phyloP scores from a whole-genome alignment of 2,888 invertebrate genomes.

The Zhuqinia jingwanae region DNA sequence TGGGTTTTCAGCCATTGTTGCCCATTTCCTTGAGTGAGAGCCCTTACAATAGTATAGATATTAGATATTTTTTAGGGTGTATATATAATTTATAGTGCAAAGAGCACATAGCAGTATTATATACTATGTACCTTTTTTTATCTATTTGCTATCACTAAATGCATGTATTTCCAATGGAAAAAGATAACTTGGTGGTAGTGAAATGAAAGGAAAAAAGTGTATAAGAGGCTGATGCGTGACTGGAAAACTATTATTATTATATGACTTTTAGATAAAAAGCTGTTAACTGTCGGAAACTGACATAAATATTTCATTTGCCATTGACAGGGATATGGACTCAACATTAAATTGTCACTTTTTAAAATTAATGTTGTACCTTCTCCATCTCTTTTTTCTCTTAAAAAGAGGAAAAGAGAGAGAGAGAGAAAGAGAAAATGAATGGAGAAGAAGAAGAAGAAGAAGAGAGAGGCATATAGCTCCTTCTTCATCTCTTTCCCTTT shows the following conservation, averaged over 20 bases:
- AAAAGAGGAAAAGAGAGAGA: conserved; percentile 72
- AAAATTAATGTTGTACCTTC: conserved; percentile 74
- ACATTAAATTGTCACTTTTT: conserved; percentile 75
- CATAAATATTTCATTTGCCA: conserved; percentile 75
- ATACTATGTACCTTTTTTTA: no score
- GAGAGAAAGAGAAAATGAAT: conserved; percentile 47
- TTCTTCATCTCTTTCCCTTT: no score
- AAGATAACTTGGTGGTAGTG: conserved; percentile 34
- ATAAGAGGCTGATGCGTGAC: conserved; percentile 68
- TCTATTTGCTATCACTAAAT: not conserved
- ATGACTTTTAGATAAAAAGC: conserved; percentile 75
- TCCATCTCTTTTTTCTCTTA: conserved; percentile 45
- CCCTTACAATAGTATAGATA: conserved; percentile 22
- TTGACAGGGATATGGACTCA: conserved; percentile 75
- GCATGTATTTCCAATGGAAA: not conserved
- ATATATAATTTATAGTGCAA: conserved; percentile 47
- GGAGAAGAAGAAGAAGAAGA: conserved; percentile 25
- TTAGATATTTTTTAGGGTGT: conserved; percentile 4
- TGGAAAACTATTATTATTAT: conserved; percentile 72
- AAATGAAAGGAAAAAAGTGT: conserved; percentile 52
- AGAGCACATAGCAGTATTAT: not conserved
- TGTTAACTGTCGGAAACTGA: conserved; percentile 75
- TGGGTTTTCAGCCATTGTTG: conserved; percentile 53
- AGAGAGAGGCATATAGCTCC: not conserved
- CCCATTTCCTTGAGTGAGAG: conserved; percentile 47